Conservation (phyloP, 2,113 vertebrate genomes). For the Hypocryptadius cinnamomeus region DNA sequence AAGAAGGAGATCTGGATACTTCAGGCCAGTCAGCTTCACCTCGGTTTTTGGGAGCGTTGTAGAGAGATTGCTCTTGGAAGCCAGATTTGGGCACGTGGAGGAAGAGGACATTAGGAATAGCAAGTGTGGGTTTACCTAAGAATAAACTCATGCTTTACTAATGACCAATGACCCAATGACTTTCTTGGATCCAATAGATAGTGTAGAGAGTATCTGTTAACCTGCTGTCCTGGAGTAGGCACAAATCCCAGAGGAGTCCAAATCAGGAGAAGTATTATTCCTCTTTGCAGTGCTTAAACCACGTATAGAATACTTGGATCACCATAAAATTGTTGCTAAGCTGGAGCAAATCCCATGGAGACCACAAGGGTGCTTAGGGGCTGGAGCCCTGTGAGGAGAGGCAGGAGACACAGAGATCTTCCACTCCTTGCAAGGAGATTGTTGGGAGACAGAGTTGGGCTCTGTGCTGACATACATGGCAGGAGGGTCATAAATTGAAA, state of each 20-base stretch:
- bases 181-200: not conserved
- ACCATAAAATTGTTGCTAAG: not conserved
- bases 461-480: fast-evolving
- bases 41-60: not conserved
- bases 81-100: not conserved
- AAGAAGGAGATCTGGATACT: not conserved
- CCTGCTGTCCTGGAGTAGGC: not conserved
- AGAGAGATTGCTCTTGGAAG: not conserved
- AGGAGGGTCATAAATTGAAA: not conserved
- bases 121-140: not conserved
- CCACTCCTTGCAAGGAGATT: not conserved
- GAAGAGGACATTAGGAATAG: not conserved
- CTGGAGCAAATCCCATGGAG: not conserved
- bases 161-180: not conserved
- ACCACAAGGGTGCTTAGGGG: not conserved
- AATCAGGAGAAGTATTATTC: not conserved
- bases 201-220: not conserved
- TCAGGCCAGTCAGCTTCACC: not conserved
- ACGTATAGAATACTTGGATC: not conserved
- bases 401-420: not conserved
- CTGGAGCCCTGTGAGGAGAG: not conserved
- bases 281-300: not conserved
- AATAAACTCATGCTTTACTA: not conserved
- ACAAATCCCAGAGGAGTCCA: not conserved
- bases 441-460: not conserved